Base-by-base conservation (phyloP, 2,797 vertebrate species). In the Phaenicophaeus curvirostris region DNA sequence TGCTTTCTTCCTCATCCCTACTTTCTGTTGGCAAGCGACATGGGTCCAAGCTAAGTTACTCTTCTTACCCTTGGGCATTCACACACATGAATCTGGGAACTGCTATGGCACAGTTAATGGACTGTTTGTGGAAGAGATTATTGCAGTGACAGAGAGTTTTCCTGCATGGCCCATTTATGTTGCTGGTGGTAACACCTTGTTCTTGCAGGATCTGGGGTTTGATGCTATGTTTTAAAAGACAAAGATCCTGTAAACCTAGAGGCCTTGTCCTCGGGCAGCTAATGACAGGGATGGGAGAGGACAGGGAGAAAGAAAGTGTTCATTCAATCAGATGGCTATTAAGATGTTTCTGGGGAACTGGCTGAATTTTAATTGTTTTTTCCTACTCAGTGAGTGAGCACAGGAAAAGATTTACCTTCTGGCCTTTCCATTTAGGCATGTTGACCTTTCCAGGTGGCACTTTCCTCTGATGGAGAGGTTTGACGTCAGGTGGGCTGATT, bases 401-500 rank as follows among this genome's bases (percentile, higher is more conserved):
- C 75, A 89, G 94, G 91, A 94, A 94, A 94, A 95, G 76, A 80
- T 83, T 93, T 95, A 95, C 92, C 96, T 97, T 92, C 93, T 87
- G 90, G 84, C 91, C 91, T 95, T 79, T 95, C 90, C 61, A 72
- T 87, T 91, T 93, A 86, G 82, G 74, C 85, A 86, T 82, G 93
- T 93, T 96, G 96, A 96, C 94, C 96, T 95, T 97, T 96, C 94
- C 96, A 96, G 94, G 93, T 73, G 33, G 75, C 48, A 58, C 65
- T 85, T 58, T 66, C 90, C 88, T 72, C 42, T 94, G 91, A 81
- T 95, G 94, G 91, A 93, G 95, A 90, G 88, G 31, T 85, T 92
- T 97, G 97, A 97, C 54, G 89, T 97, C 96, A 96, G 95, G 92
- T 95, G 92, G 90, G 73, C 92, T 46, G 79, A 79, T 57, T 96